phyloP scores from a whole-genome alignment of 1,140 invertebrate species.

The Anthonomus grandis region DNA sequence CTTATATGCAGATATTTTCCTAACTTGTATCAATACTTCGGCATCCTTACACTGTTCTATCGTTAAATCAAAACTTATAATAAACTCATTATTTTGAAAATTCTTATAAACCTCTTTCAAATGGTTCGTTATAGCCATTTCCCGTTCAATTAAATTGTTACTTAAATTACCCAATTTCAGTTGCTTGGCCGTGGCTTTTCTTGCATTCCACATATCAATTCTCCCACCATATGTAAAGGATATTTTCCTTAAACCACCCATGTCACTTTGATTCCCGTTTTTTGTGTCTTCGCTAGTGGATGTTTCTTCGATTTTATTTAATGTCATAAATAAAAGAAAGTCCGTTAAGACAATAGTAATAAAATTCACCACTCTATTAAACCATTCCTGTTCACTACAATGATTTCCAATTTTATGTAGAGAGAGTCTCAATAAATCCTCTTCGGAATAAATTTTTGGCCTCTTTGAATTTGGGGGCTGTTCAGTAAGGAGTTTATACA shows the following conservation, averaged over 20 bases:
- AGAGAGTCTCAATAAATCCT: slow-evolving; percentile 9
- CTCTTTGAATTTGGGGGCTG: slow-evolving; percentile 15
- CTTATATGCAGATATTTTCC: slow-evolving; percentile 28
- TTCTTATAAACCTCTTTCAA: slow-evolving; percentile 18
- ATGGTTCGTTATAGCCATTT: slow-evolving; percentile 22
- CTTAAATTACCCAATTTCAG: slow-evolving; percentile 4
- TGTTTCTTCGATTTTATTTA: slow-evolving; percentile 4
- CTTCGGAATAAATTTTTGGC: neutral
- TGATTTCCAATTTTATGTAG: slow-evolving; percentile 14
- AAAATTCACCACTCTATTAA: slow-evolving; percentile 17
- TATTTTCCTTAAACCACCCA: slow-evolving; percentile 14
- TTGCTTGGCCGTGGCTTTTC: slow-evolving; percentile 26
- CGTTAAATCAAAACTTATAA: slow-evolving; percentile 26
- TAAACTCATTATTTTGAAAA: slow-evolving; percentile 3
- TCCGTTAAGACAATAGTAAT: slow-evolving; percentile 14
- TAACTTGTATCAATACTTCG: slow-evolving; percentile 17
- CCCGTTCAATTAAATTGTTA: slow-evolving; percentile 13
- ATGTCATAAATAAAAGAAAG: slow-evolving; percentile 13
- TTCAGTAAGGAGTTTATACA: slow-evolving; percentile 34
- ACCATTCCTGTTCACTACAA: slow-evolving; percentile 14
- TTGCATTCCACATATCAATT: slow-evolving; percentile 30
- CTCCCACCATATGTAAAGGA: slow-evolving; percentile 28
- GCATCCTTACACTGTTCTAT: slow-evolving; percentile 13
- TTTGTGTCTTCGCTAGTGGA: slow-evolving; percentile 13
- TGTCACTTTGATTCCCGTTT: slow-evolving; percentile 18